Evolutionary conservation across 2,797 vertebrate genomes (phyloP), one percentile per base, ranked within the genome.

Genomic region (Leptatherina wallacei): DNA sequence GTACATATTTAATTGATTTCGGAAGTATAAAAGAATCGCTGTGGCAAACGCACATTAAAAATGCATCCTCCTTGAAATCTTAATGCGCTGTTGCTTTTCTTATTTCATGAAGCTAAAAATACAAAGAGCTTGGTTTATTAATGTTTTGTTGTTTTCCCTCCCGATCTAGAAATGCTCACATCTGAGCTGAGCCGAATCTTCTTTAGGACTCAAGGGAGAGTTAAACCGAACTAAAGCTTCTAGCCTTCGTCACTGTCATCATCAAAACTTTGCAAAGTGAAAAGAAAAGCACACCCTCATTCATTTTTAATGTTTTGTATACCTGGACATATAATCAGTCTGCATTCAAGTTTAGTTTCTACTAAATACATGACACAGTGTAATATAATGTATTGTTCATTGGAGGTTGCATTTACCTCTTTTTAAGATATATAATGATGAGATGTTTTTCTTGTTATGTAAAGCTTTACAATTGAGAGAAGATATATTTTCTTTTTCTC

Each of bases 51-150:
- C 3, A 2, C 42, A 36, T 57, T 64, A 71, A 64, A 56, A 64
- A 29, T 36, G 4, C 47, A 64, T 55, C 32, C 0, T 24, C 54
- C 22, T 64, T 58, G 20, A 71, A 64, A 63, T 63, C 14, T 57
- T 62, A 63, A 64, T 63, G 69, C 32, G 11, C 32, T 35, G n/a
- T 55, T 55, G 10, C 49, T 54, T 55, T 70, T 70, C 40, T 24
- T 32, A 55, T 62, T 20, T 36, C 27, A 30, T 42, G 59, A 9
- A 35, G 61, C 54, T 71, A 58, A 58, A 64, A 64, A 72, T 62
- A 72, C 40, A 72, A 22, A 24, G 18, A 58, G 38, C 18, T 58
- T 61, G 8, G 14, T 29, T 71, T 32, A 54, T 61, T 60, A 12
- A 55, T 54, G 4, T 33, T 44, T 66, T 71, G 27, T 55, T 61